Base-by-base conservation (phyloP, 2,797 vertebrate genomes). In the Microcaecilia unicolor region DNA sequence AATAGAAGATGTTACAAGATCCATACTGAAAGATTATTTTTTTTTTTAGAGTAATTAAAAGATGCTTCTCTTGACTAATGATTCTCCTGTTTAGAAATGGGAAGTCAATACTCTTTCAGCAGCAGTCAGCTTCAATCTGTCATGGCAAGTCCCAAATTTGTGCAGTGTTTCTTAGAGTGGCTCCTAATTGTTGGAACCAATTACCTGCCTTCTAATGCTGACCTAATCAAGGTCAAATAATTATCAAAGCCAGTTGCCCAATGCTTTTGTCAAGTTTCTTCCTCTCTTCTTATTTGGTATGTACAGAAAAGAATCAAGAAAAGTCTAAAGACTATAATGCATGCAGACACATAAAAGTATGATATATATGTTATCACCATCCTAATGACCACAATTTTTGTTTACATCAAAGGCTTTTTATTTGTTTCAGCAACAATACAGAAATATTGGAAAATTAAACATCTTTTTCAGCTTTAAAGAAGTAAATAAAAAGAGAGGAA, bases 11-110 rank as follows among this genome's bases (percentile, higher is more conserved):
- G 68, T 48, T 64, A 58, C 55, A 72, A 39, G 70, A 87, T 84
- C 81, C 67, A 81, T 80, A 81, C 64, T 29, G 49, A 78, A 78
- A 77, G 76, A 72, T 78, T 47, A 47, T 55, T 45, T 37, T 52
- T 52, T 52, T 45, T 20, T 6, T 2, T 62, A 6, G 50, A 87
- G 88, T 91, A 93, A 93, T 92, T 93, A 92, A 89, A 92, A 92
- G 86, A 86, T 84, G 87, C 87, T 91, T 89, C 84, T 77, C 87
- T 81, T 88, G 90, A 93, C 84, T 91, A 91, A 93, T 89, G 90
- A 86, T 75, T 39, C 67, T 56, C 46, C 67, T 66, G 80, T 78
- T 74, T 68, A 63, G 75, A 77, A 84, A 66, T 67, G 75, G 78
- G 78, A 81, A 83, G 89, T 94, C 90, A 55, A 93, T 93, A 87